These are phyloP conservation scores for Emmelina monodactyla DNA, from an alignment of 2,888 invertebrate species.

Conservation along the genomic window DNA sequence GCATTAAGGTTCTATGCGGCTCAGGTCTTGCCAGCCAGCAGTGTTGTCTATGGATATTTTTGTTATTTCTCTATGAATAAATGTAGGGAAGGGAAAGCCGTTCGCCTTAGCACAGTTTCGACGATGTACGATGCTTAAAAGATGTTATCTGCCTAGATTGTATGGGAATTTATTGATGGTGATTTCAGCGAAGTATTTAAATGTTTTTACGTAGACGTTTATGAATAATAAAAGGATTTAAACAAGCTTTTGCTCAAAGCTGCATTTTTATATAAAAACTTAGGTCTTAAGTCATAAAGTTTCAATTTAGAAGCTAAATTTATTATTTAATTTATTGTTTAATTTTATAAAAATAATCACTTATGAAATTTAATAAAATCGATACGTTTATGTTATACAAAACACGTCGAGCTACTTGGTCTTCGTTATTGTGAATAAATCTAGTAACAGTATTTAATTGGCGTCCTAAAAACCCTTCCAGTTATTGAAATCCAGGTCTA, in stretches of 20 bases:
- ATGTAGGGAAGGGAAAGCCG: conserved; percentile 61
- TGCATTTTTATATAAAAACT: too few species aligned
- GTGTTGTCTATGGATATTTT: conserved; percentile 56
- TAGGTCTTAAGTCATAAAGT: too few species aligned
- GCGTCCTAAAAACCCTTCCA: conserved; percentile 9
- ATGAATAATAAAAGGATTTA: too few species aligned
- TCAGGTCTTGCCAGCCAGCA: conserved; percentile 13
- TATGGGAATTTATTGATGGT: conserved; percentile 22
- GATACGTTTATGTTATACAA: neutral
- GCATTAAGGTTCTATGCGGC: neutral
- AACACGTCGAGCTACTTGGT: too few species aligned
- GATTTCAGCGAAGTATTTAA: too few species aligned
- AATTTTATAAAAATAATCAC: too few species aligned
- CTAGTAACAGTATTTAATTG: neutral
- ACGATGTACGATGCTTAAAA: conserved; percentile 33
- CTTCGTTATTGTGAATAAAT: too few species aligned
- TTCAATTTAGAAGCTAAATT: too few species aligned
- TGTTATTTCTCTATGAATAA: conserved; percentile 66
- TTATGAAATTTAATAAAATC: too few species aligned
- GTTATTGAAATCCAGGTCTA: conserved; percentile 32
- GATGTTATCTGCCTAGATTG: conserved; percentile 31
- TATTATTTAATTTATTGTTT: too few species aligned
- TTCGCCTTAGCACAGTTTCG: conserved; percentile 62
- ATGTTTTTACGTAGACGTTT: conserved; percentile 2
- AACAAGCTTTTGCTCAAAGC: too few species aligned